phyloP scores from a whole-genome alignment of 1,140 invertebrate species.

The Heliconius himera region DNA sequence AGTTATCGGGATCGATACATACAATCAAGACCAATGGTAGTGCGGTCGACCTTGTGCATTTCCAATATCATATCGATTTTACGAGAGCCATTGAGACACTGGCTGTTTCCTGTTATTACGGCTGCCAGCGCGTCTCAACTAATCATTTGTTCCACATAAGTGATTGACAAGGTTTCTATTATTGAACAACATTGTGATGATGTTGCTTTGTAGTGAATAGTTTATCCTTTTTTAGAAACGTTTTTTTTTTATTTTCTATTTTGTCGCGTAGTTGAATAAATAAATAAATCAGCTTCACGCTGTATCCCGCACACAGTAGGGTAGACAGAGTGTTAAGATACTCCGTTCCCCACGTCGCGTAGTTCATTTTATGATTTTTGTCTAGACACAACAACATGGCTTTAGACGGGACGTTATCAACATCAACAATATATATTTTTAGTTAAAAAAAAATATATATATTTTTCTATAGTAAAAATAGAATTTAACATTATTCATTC shows the following conservation, averaged over 20 bases:
- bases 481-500: no score
- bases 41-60: constrained; percentile 54
- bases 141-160: constrained; percentile 37
- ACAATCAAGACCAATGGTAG: constrained; percentile 45
- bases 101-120: constrained; percentile 62
- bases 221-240: background rate
- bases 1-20: constrained; percentile 23
- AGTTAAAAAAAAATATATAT: no score
- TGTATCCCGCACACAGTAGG: no score
- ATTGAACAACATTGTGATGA: constrained; percentile 3
- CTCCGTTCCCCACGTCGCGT: no score
- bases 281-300: no score
- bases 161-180: constrained; percentile 32
- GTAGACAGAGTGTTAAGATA: no score
- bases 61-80: constrained; percentile 61
- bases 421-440: no score
- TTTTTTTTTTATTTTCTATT: background rate
- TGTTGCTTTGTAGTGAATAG: background rate
- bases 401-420: no score
- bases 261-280: background rate
- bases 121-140: constrained; percentile 28
- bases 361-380: no score
- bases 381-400: no score
- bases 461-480: no score
- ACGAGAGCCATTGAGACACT: constrained; percentile 43